phyloP scores from a whole-genome alignment of 2,797 vertebrate species.

The Glyptemys insculpta region DNA sequence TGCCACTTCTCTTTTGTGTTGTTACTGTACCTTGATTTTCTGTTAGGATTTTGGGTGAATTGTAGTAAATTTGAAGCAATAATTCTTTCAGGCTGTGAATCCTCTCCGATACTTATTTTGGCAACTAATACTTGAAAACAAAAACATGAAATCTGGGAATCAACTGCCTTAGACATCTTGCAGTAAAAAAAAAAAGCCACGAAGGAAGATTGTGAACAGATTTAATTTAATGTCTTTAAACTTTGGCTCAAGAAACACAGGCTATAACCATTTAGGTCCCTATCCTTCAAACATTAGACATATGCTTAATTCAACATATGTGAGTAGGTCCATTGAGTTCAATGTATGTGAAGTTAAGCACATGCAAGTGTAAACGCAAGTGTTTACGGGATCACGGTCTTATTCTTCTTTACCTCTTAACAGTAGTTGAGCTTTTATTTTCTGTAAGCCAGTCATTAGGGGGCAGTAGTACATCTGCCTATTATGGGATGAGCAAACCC shows the following conservation, averaged over 20 bases:
- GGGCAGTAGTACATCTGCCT: background rate
- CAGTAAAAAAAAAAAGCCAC: background rate
- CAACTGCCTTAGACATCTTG: too few species aligned
- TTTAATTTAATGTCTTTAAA: background rate
- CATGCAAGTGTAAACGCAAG: background rate
- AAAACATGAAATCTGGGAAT: background rate
- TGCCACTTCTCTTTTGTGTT: background rate
- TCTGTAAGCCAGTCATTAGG: background rate
- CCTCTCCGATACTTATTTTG: background rate
- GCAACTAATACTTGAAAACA: background rate
- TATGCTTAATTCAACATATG: background rate
- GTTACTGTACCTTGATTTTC: accelerated
- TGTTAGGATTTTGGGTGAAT: background rate
- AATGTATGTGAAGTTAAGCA: background rate
- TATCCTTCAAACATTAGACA: background rate
- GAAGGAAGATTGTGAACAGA: background rate
- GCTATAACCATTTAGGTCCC: background rate
- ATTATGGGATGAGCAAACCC: background rate
- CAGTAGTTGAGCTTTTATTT: background rate
- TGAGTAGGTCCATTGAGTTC: background rate
- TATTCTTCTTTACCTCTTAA: background rate
- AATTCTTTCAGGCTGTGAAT: background rate
- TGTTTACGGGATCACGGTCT: background rate
- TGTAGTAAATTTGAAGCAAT: background rate
- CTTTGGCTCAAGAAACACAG: background rate